phyloP scores from a whole-genome alignment of 2,888 invertebrate genomes.

The Rhingia campestris region DNA sequence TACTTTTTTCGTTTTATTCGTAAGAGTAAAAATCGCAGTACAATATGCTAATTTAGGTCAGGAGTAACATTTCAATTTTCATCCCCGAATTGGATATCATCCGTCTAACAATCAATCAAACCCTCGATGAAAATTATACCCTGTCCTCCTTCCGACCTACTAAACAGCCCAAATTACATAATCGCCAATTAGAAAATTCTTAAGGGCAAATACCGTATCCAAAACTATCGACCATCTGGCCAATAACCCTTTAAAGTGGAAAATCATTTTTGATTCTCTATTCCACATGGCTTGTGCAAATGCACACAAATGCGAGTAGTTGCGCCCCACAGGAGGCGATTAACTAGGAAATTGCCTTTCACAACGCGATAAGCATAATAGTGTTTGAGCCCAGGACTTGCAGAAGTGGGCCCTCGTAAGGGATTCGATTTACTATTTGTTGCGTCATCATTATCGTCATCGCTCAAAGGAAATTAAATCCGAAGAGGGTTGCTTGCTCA shows the following conservation, averaged over 20 bases:
- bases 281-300: constrained; percentile 59
- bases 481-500: constrained; percentile 40
- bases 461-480: constrained; percentile 59
- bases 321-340: constrained; percentile 39
- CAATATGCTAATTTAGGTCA: constrained; percentile 4
- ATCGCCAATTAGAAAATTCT: constrained; percentile 60
- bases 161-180: constrained; percentile 59
- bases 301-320: constrained; percentile 21
- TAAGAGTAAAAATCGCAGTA: not conserved
- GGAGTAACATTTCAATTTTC: constrained; percentile 2
- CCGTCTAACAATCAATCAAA: constrained; percentile 53
- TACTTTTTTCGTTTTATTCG: too few relatives aligned
- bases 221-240: constrained; percentile 56
- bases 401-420: constrained; percentile 2
- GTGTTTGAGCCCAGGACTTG: not conserved
- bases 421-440: constrained; percentile 67
- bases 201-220: constrained; percentile 51
- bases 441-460: constrained; percentile 73
- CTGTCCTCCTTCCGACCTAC: constrained; percentile 19
- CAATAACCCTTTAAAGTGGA: constrained; percentile 55
- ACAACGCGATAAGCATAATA: constrained; percentile 57
- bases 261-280: constrained; percentile 58
- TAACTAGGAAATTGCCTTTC: constrained; percentile 65
- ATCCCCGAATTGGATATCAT: constrained; percentile 28
- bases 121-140: constrained; percentile 44